Conservation (phyloP, 2,888 invertebrate genomes). For the Xylota sylvarum region DNA sequence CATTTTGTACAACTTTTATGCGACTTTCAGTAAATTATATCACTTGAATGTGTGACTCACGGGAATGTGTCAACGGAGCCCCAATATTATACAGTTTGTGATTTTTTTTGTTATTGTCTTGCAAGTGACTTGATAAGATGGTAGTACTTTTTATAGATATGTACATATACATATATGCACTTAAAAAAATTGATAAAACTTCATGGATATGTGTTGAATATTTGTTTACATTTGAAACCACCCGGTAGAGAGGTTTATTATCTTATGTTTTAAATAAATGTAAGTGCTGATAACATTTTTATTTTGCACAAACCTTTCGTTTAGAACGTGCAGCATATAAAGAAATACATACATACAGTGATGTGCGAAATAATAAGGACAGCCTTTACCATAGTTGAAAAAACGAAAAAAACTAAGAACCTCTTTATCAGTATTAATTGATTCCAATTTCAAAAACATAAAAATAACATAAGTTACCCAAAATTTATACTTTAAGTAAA, state of each 20-base stretch:
- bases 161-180: background rate
- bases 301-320: background rate
- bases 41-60: conserved; percentile 29
- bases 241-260: background rate
- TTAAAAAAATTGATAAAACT: conserved; percentile 7
- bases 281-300: conserved; percentile 5
- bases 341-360: no score
- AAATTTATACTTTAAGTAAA: no score
- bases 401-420: no score
- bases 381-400: no score
- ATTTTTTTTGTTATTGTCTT: conserved; percentile 11
- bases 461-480: no score
- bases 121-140: background rate
- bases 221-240: conserved; percentile 17
- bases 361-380: no score
- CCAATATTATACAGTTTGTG: background rate
- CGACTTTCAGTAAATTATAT: conserved; percentile 6
- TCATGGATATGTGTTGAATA: conserved; percentile 5
- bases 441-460: no score
- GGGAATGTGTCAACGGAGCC: conserved; percentile 10
- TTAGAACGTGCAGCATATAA: background rate
- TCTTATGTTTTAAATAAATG: conserved; percentile 22
- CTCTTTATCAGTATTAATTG: no score
- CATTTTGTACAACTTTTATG: conserved; percentile 23
- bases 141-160: background rate